phyloP scores from a whole-genome alignment of 2,888 invertebrate genomes.

The Hypolimnas misippus region DNA sequence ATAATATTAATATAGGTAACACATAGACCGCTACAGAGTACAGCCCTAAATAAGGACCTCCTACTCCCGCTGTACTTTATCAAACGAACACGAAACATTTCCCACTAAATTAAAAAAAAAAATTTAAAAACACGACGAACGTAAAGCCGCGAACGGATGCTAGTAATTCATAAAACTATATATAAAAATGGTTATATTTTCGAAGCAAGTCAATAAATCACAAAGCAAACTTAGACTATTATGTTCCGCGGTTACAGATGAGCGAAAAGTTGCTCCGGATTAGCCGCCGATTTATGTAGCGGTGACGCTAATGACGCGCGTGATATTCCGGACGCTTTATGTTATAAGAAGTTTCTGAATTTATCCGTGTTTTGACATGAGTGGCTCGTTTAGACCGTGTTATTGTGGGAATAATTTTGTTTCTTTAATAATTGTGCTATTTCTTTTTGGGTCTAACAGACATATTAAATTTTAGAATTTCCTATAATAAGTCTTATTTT shows the following conservation, averaged over 20 bases:
- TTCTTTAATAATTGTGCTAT: background rate
- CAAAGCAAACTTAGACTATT: constrained; percentile 7
- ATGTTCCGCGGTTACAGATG: constrained; percentile 27
- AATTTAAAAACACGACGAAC: too few relatives aligned
- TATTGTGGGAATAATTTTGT: background rate
- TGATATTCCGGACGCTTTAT: constrained; percentile 43
- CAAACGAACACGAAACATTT: too few relatives aligned
- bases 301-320: constrained; percentile 44
- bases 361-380: constrained; percentile 21
- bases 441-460: background rate
- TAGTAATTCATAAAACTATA: too few relatives aligned
- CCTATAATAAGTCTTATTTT: too few relatives aligned
- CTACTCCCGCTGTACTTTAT: too few relatives aligned
- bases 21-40: too few relatives aligned
- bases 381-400: background rate
- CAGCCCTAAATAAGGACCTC: too few relatives aligned
- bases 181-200: constrained; percentile 4
- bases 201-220: background rate
- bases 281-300: constrained; percentile 47
- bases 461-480: too few relatives aligned
- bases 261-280: constrained; percentile 46
- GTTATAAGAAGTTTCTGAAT: constrained; percentile 23
- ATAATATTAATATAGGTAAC: too few relatives aligned
- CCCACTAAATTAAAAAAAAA: too few relatives aligned
- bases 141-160: too few relatives aligned